Conservation (phyloP, 1,140 invertebrate species). For the Scaptomyza hsui region DNA sequence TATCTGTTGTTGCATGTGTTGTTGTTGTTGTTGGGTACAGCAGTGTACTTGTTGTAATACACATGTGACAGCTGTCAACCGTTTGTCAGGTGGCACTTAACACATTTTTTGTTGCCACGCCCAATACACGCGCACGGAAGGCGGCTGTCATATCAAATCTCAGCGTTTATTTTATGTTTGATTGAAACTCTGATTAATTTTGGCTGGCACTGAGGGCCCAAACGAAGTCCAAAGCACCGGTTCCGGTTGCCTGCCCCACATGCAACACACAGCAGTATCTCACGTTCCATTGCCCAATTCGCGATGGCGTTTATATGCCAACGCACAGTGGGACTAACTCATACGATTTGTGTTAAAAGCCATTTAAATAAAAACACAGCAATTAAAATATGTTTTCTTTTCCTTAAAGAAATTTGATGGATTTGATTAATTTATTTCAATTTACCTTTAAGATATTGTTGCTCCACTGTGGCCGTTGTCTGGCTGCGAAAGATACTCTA, state of each 20-base stretch:
- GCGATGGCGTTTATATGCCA: slow-evolving; percentile 27
- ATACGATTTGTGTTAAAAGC: not conserved
- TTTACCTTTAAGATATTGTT: not conserved
- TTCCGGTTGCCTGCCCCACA: not conserved
- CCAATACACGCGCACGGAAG: not conserved
- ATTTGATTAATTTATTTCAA: not conserved
- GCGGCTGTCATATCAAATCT: slow-evolving; percentile 56
- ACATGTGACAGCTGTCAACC: slow-evolving; percentile 5
- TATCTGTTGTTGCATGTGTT: too few relatives aligned
- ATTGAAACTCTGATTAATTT: slow-evolving; percentile 78
- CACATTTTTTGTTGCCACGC: slow-evolving; percentile 47
- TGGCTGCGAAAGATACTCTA: slow-evolving; percentile 43
- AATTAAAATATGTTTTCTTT: too few relatives aligned
- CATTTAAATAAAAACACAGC: too few relatives aligned
- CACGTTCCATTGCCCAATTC: slow-evolving; percentile 53
- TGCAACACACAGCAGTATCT: slow-evolving; percentile 14
- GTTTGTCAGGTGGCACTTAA: slow-evolving; percentile 27
- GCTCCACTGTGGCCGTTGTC: slow-evolving; percentile 11
- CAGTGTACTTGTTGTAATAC: not conserved
- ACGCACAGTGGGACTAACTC: not conserved
- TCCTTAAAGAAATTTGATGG: not conserved
- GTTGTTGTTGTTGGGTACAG: too few relatives aligned
- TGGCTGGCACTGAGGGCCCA: slow-evolving; percentile 23
- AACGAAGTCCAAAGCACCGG: not conserved
- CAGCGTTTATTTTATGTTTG: slow-evolving; percentile 72